phyloP scores from a whole-genome alignment of 2,797 vertebrate species.

The Gambelia wislizenii region DNA sequence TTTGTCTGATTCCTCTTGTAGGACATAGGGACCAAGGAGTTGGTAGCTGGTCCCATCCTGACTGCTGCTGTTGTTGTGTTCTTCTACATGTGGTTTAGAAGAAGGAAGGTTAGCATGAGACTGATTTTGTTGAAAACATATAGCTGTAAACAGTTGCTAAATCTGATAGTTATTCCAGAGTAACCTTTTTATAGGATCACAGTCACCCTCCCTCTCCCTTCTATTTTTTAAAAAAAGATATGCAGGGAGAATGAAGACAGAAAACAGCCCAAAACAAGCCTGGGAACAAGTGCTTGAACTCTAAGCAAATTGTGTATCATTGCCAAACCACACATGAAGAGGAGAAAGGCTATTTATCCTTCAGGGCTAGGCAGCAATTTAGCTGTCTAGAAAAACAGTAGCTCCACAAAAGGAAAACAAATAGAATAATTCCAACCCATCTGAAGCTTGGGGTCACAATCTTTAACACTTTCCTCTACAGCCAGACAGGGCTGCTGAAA shows the following conservation, averaged over 20 bases:
- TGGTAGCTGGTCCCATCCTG: too few species aligned
- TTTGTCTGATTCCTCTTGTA: too few species aligned
- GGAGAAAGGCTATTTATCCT: slow-evolving; percentile 49
- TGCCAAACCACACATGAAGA: slow-evolving; percentile 38
- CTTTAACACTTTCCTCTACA: background rate
- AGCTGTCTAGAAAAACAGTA: slow-evolving; percentile 59
- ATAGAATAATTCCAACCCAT: slow-evolving; percentile 9
- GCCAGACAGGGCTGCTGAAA: background rate
- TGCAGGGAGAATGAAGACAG: slow-evolving; percentile 37
- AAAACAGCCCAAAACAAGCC: background rate
- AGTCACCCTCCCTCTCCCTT: background rate
- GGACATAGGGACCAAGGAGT: accelerated
- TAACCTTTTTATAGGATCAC: background rate
- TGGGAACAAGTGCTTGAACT: slow-evolving; percentile 7
- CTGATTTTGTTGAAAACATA: background rate
- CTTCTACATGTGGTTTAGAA: background rate
- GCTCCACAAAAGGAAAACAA: slow-evolving; percentile 49
- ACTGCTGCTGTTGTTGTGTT: background rate
- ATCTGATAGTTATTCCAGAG: background rate
- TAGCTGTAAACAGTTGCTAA: background rate
- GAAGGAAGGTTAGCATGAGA: background rate
- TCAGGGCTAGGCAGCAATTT: slow-evolving; percentile 45
- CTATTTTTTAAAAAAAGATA: background rate
- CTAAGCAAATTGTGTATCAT: slow-evolving; percentile 14
- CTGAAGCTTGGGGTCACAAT: background rate